Percentiles rank a stretch among this genome's conserved stretches.
These are phyloP conservation scores for Iphiclides podalirius DNA, from an alignment of 2,888 invertebrate genomes.

Conservation along the genomic window DNA sequence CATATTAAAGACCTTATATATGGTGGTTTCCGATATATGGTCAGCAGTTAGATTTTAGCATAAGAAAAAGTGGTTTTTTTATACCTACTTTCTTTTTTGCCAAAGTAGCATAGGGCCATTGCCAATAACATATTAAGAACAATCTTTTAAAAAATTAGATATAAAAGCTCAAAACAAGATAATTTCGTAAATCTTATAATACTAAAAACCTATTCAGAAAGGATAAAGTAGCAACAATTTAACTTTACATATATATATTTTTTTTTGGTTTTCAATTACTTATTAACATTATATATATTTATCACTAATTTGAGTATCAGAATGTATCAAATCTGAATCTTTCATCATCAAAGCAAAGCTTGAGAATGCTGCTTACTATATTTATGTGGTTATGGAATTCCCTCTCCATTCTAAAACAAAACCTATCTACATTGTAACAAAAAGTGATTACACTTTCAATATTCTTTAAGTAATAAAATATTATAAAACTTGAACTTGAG, in stretches of 20 bases:
- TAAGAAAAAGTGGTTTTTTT: no score
- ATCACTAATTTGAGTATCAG: conserved; percentile 24
- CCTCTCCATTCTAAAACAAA: conserved; percentile 45
- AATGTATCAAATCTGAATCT: conserved; percentile 16
- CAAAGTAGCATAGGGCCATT: no score
- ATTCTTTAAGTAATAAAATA: conserved; percentile 17
- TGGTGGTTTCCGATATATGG: no score
- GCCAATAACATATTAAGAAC: no score
- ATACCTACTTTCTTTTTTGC: no score
- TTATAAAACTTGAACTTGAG: no score
- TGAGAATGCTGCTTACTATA: conserved; percentile 1
- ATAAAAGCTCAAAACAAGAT: conserved; percentile 22
- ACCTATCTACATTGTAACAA: conserved; percentile 27
- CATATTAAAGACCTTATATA: no score
- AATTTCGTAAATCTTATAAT: conserved; percentile 18
- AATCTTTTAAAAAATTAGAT: no score
- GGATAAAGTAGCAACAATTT: conserved; percentile 20
- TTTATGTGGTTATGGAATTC: conserved; percentile 49
- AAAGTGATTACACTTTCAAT: conserved; percentile 65
- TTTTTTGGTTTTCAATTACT: conserved; percentile 23
- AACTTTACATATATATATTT: conserved; percentile 13
- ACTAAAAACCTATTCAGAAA: conserved; percentile 17
- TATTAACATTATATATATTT: conserved; percentile 8
- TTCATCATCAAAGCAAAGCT: conserved; percentile 14
- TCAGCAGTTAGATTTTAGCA: no score